phyloP scores from a whole-genome alignment of 1,140 invertebrate species.

The Dendrolimus punctatus region DNA sequence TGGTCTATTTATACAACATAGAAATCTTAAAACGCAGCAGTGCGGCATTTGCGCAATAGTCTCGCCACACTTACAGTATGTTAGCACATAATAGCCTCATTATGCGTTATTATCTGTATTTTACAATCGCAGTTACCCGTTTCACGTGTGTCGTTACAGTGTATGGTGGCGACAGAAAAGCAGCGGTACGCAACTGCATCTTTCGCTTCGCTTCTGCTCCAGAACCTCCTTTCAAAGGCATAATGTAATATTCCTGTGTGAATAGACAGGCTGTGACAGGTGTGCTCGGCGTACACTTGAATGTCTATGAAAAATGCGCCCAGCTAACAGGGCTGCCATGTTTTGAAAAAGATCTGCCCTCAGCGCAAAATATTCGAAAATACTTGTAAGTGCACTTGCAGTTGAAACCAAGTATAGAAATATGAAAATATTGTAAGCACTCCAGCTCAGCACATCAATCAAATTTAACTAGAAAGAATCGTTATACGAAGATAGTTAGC shows the following conservation, averaged over 20 bases:
- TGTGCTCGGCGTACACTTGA: slow-evolving; percentile 26
- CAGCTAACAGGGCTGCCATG: too few species aligned
- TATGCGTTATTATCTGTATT: slow-evolving; percentile 18
- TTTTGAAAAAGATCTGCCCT: too few species aligned
- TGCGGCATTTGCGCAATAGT: slow-evolving; percentile 9
- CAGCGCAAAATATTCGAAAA: too few species aligned
- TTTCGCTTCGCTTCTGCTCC: slow-evolving; percentile 7
- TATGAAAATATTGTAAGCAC: too few species aligned
- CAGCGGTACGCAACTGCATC: slow-evolving; percentile 3
- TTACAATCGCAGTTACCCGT: slow-evolving; percentile 16
- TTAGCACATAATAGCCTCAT: slow-evolving; percentile 17
- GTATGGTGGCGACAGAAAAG: slow-evolving; percentile 10
- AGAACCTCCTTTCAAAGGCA: slow-evolving; percentile 22
- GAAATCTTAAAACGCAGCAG: slow-evolving; percentile 2
- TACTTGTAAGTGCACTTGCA: too few species aligned
- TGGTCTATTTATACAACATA: background rate
- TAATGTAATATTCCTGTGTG: slow-evolving; percentile 44
- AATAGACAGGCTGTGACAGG: slow-evolving; percentile 35
- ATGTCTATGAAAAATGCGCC: slow-evolving; percentile 48
- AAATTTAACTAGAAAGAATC: too few species aligned
- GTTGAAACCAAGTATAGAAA: too few species aligned
- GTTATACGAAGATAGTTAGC: too few species aligned
- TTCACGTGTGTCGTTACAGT: slow-evolving; percentile 10
- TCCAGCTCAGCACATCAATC: too few species aligned
- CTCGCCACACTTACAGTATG: slow-evolving; percentile 9